Conservation (phyloP, 53 echinoderm and acorn worm genomes). For the Paelopatides confundens region DNA sequence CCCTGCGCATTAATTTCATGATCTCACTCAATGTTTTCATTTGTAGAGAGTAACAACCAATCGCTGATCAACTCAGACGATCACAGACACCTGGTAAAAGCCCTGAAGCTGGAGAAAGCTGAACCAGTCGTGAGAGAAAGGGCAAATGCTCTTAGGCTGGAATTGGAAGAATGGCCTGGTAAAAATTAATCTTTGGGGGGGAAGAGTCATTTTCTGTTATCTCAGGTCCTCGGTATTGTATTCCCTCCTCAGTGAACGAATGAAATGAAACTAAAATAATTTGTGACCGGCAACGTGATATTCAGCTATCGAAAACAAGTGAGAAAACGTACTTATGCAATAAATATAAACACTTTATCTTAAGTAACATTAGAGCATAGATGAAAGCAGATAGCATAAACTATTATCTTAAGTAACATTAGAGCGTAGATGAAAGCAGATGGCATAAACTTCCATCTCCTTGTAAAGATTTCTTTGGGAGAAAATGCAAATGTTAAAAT, state of each 20-base stretch:
- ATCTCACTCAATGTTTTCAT: not conserved
- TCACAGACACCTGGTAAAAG: not conserved
- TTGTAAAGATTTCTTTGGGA: too few relatives aligned
- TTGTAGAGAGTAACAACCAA: slow-evolving; percentile 14
- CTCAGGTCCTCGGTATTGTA: not conserved
- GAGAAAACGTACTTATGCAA: too few relatives aligned
- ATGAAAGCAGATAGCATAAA: too few relatives aligned
- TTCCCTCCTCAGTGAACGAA: not conserved
- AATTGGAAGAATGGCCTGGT: slow-evolving; percentile 8
- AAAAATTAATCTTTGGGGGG: not conserved
- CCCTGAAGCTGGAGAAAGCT: slow-evolving; percentile 29
- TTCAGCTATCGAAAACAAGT: too few relatives aligned
- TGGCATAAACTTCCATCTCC: too few relatives aligned
- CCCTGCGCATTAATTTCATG: not conserved
- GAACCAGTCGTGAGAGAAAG: slow-evolving; percentile 1
- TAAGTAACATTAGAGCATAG: too few relatives aligned
- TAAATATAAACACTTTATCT: too few relatives aligned
- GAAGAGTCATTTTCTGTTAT: not conserved
- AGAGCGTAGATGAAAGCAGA: too few relatives aligned
- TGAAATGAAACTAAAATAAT: too few relatives aligned
- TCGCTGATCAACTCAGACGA: not conserved
- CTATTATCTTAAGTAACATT: too few relatives aligned
- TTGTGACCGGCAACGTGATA: too few relatives aligned
- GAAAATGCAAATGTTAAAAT: too few relatives aligned
- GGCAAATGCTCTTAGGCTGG: slow-evolving; percentile 11